These are phyloP conservation scores for Pimpla rufipes DNA, from an alignment of 2,888 invertebrate genomes.

Conservation along the genomic window DNA sequence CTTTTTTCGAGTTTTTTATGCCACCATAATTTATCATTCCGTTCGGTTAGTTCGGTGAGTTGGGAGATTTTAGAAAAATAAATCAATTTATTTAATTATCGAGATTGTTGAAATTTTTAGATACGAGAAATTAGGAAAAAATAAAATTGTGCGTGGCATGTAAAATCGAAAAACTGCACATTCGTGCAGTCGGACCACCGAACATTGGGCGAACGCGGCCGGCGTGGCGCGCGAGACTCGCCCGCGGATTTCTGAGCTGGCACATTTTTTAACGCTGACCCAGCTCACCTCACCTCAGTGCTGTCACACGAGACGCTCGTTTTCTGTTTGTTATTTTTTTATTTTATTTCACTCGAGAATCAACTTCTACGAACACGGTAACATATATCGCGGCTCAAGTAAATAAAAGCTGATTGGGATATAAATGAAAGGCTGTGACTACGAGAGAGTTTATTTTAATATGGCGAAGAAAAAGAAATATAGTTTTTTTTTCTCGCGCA, in stretches of 20 bases:
- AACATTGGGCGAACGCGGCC: background rate
- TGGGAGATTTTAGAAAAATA: no score
- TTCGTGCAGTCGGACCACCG: background rate
- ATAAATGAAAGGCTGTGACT: conserved; percentile 6
- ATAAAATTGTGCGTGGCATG: no score
- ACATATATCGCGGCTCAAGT: conserved; percentile 29
- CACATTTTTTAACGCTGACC: conserved; percentile 58
- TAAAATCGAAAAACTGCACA: background rate
- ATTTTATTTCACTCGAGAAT: conserved; percentile 9
- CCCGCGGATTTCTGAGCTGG: conserved; percentile 4
- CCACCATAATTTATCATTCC: no score
- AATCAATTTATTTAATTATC: no score
- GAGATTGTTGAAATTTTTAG: no score
- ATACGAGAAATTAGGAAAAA: no score
- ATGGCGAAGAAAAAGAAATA: conserved; percentile 9
- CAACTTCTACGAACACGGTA: conserved; percentile 37
- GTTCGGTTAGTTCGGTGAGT: no score
- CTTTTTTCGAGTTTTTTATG: no score
- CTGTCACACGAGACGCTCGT: conserved; percentile 40
- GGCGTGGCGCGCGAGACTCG: background rate
- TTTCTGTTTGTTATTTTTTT: conserved; percentile 24
- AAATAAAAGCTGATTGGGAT: conserved; percentile 39
- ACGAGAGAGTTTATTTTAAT: conserved; percentile 1
- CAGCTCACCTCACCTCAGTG: conserved; percentile 49
- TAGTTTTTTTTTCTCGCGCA: background rate